Conservation (phyloP, 2,113 vertebrate genomes). For the Myiopsitta monachus region DNA sequence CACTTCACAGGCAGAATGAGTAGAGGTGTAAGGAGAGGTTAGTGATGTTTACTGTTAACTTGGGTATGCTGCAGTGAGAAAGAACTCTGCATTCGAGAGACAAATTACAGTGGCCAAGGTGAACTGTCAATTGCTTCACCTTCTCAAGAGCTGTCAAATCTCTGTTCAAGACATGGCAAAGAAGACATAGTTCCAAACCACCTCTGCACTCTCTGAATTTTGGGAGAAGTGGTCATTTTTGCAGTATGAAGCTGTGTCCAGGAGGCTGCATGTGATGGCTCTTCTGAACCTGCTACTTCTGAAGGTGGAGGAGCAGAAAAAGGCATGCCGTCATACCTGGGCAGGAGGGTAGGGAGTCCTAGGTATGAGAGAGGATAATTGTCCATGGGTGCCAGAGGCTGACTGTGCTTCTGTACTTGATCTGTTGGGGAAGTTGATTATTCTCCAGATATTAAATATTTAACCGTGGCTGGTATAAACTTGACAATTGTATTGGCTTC, state of each 20-base stretch:
- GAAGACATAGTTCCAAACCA: background rate
- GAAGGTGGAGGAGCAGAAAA: background rate
- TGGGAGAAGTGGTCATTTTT: background rate
- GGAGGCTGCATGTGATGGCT: background rate
- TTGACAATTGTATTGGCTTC: background rate
- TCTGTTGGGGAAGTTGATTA: background rate
- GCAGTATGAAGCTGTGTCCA: background rate
- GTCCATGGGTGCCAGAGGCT: background rate
- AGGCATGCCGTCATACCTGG: background rate
- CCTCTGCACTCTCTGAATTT: background rate
- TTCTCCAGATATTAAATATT: background rate
- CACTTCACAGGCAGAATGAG: background rate
- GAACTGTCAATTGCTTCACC: background rate
- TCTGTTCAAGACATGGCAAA: background rate
- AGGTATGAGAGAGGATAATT: background rate
- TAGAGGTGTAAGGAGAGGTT: background rate
- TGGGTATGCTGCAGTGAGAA: background rate
- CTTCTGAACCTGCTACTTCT: background rate
- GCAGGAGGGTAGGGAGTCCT: background rate
- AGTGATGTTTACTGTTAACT: background rate
- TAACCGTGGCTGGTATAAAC: background rate
- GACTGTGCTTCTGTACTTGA: background rate
- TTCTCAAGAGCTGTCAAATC: background rate
- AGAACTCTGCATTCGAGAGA: background rate
- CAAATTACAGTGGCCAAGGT: background rate